Evolutionary conservation across 1,140 invertebrate species (phyloP).

Genomic region (Bathynomus jamesi): DNA sequence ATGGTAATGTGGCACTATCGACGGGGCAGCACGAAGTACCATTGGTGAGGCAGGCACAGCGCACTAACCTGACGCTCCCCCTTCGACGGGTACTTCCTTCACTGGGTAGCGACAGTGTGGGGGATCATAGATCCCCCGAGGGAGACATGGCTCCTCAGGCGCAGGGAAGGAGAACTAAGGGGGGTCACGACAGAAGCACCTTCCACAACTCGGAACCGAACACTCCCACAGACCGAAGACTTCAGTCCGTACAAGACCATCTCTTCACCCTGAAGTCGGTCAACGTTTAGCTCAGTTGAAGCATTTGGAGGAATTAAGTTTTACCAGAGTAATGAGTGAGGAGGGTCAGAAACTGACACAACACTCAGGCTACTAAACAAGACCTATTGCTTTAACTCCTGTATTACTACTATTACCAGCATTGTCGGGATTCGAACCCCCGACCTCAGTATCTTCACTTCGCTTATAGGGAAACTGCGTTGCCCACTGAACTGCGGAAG

Average conservation of each 20-base stretch:
- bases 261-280: conserved; percentile 29
- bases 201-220: conserved; percentile 28
- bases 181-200: background rate
- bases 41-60: background rate
- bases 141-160: conserved; percentile 18
- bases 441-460: too few relatives aligned
- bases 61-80: conserved; percentile 19
- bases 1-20: conserved; percentile 27
- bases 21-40: background rate
- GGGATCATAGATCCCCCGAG: conserved; percentile 15
- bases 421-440: too few relatives aligned
- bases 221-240: conserved; percentile 25
- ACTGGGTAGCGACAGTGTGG: conserved; percentile 10
- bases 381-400: too few relatives aligned
- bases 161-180: conserved; percentile 9
- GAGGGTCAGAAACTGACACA: too few relatives aligned
- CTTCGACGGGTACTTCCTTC: conserved; percentile 22
- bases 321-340: too few relatives aligned
- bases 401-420: too few relatives aligned
- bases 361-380: too few relatives aligned
- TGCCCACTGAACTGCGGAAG: too few relatives aligned
- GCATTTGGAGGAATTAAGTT: too few relatives aligned
- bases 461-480: too few relatives aligned
- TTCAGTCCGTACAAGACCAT: conserved; percentile 28
- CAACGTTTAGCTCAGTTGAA: conserved; percentile 30